These are phyloP conservation scores for Pipra filicauda DNA, from an alignment of 2,113 vertebrate species.

Conservation along the genomic window DNA sequence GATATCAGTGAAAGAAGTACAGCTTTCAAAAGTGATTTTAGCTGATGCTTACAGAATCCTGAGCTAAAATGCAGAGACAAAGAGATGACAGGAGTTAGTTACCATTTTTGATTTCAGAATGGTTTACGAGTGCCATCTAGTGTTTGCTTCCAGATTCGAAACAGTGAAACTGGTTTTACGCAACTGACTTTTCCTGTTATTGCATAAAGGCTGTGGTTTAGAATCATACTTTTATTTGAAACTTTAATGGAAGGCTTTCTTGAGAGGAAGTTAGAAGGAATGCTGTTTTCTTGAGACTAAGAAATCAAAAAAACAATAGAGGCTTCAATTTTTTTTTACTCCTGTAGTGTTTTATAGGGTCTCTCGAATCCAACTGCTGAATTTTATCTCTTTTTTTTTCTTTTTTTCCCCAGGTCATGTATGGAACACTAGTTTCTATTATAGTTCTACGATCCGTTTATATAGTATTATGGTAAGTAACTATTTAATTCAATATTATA, in stretches of 20 bases:
- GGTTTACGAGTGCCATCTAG: conserved; percentile 33
- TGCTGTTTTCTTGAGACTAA: neutral
- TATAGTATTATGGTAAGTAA: conserved; percentile 94
- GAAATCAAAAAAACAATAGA: neutral
- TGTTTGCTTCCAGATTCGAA: neutral
- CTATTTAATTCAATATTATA: neutral
- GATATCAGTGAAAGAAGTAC: neutral
- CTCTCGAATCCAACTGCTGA: neutral
- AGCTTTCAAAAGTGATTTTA: neutral
- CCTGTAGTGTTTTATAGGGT: neutral
- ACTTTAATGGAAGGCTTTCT: neutral
- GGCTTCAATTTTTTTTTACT: neutral
- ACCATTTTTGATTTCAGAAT: neutral
- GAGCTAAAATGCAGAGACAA: neutral
- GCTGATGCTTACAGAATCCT: neutral
- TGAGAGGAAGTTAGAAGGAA: neutral
- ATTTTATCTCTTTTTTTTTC: neutral
- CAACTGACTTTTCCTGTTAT: neutral
- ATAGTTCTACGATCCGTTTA: conserved; percentile 92
- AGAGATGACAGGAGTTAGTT: neutral
- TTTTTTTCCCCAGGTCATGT: conserved; percentile 87
- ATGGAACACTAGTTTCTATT: conserved; percentile 87
- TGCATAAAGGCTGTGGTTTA: neutral
- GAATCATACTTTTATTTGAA: neutral
- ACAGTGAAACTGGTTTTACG: neutral